Evolutionary conservation across 2,797 vertebrate species (phyloP).

Genomic region (Hydrolagus colliei): DNA sequence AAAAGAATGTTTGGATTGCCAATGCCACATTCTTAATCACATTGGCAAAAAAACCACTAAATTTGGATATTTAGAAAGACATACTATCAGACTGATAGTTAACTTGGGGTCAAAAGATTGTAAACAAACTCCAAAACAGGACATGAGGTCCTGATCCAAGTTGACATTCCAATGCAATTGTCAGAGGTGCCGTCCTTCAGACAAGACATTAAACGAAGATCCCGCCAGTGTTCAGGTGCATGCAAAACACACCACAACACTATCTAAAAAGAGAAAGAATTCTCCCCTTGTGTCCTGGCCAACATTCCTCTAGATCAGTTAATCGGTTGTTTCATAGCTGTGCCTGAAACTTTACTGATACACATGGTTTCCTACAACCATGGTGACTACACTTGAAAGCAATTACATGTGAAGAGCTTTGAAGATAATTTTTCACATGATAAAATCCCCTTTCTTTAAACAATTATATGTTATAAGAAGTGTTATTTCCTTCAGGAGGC

Average conservation of each 20-base stretch:
- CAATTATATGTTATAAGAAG: background rate
- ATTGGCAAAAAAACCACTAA: too few relatives aligned
- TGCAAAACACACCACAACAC: background rate
- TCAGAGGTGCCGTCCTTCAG: background rate
- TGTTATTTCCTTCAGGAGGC: background rate
- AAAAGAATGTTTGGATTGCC: too few relatives aligned
- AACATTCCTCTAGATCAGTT: background rate
- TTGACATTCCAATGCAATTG: background rate
- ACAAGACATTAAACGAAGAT: background rate
- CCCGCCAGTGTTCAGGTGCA: background rate
- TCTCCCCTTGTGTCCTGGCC: background rate
- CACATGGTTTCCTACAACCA: background rate
- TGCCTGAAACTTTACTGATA: background rate
- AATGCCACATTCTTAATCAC: too few relatives aligned
- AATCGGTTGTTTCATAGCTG: background rate
- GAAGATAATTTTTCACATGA: background rate
- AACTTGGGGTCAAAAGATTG: background rate
- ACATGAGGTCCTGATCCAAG: background rate
- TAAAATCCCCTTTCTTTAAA: too few relatives aligned
- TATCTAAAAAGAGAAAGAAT: background rate
- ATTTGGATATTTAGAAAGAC: too few relatives aligned
- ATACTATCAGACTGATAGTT: too few relatives aligned
- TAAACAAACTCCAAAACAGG: background rate
- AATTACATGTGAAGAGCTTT: background rate
- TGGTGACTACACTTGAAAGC: background rate